phyloP scores from a whole-genome alignment of 1,140 invertebrate genomes.

The Drosophila bifasciata region DNA sequence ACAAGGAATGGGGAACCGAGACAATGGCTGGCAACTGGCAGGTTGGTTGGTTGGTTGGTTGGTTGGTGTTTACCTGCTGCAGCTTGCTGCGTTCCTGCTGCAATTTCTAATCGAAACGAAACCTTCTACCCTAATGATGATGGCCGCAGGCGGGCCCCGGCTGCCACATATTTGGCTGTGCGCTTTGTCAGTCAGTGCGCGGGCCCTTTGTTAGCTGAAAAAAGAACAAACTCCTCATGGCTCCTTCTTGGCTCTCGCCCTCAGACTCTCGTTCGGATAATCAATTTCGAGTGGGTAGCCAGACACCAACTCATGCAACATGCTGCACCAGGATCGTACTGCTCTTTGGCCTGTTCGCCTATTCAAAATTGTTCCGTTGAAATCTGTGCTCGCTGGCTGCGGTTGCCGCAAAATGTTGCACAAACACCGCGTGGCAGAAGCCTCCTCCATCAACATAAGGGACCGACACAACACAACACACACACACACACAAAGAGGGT shows the following conservation, averaged over 20 bases:
- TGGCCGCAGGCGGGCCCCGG: constrained; percentile 52
- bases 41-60: too few relatives aligned
- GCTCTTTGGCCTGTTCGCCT: constrained; percentile 52
- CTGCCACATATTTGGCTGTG: too few relatives aligned
- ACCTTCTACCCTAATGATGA: constrained; percentile 81
- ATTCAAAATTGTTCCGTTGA: constrained; percentile 72
- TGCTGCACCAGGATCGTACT: constrained; percentile 33
- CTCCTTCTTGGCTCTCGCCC: constrained; percentile 6
- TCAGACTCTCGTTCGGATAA: constrained; percentile 36
- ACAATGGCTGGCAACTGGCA: not conserved
- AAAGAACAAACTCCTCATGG: constrained; percentile 14
- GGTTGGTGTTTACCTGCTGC: constrained; percentile 73
- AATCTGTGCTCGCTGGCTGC: constrained; percentile 65
- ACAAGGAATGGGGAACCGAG: constrained; percentile 33
- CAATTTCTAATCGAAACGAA: constrained; percentile 83
- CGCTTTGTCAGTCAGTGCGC: too few relatives aligned
- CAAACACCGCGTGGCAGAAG: constrained; percentile 42
- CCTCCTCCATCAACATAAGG: constrained; percentile 52
- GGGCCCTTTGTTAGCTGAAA: constrained; percentile 79
- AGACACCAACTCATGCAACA: constrained; percentile 57
- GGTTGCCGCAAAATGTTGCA: constrained; percentile 74
- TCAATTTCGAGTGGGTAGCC: constrained; percentile 22
- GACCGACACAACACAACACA: constrained; percentile 4
- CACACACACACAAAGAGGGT: not conserved
- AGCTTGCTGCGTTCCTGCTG: constrained; percentile 75